Base-by-base conservation (phyloP, 2,888 invertebrate genomes). In the Pinctada fucata region DNA sequence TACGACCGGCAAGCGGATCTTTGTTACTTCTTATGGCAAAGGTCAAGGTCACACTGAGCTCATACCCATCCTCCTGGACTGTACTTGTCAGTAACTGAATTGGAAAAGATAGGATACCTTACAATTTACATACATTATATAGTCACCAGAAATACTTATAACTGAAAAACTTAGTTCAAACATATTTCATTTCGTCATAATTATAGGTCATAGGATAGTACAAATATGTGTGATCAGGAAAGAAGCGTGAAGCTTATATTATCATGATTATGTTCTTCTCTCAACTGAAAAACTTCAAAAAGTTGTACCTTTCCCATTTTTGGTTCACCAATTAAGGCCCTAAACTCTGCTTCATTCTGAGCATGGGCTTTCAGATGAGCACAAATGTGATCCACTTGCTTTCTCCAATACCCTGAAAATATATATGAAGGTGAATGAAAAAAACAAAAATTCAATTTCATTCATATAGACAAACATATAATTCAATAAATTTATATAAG, bases 331-430 rank as follows among this genome's bases (percentile, higher is more conserved):
- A 93, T 91, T 52, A 93, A 82, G 45, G 92, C 91, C 72, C 92
- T 84, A 83, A 93, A 93, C 82, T 93, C 92, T 3, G 92, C 88
- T 84, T 92, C 90, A 85, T 92, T 92, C 76, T 91, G 90, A 6
- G 92, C 91, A 81, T 92, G 90, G 5, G 91, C 91, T 79, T 92
- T 93, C 31, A 93, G 84, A 78, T 93, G 93, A 70, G 90, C 90
- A 81, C 90, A 90, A 45, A 93, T 89, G 83, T 93, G 93, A 31
- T 93, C 93, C 72, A 93, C 86, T 80, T 93, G 93, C 79, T 92
- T 92, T 51, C 92, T 85, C 93, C 93, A 93, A 83, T 92, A 93
- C 48, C 93, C 93, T 92, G 80, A 3, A 75, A 71, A 64, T 3
- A 3, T 31, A 31, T 31, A 31, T 31, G 31, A 31, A 31, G 31